Evolutionary conservation across 2,113 vertebrate genomes (phyloP), one percentile per base, ranked within the genome.

Genomic region (Megaptera novaeangliae): DNA sequence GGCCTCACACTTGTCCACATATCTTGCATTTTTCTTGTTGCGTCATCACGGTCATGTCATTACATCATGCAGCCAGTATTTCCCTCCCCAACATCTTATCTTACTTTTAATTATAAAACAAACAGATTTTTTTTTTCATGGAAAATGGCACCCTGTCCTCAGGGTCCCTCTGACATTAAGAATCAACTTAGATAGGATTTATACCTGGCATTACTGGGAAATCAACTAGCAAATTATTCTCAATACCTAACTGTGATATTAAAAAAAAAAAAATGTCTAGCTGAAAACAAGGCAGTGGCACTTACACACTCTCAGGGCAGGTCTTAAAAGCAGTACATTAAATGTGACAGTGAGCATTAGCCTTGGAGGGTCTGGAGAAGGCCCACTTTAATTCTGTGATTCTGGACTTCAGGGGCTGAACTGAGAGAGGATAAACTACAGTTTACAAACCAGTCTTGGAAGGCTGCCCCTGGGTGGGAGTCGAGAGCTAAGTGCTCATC

Each of bases 61-160:
- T 10, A 39, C 3, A 44, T 41, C 46, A 63, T 27, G 2, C 0
- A 31, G 49, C n/a, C 57, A 94, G 25, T 52, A 88, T 77, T 46
- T 55, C 74, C 57, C 64, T 86, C n/a, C 27, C 36, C 25, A 27
- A 75, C 2, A 68, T 20, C 55, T 93, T 68, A 85, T 66, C 49
- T 96, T 59, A 55, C 31, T 36, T 83, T 96, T 68, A 90, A 74
- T 18, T 90, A 90, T 36, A 66, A 95, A 85, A 82, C 55, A 72
- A 55, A 52, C 4, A n/a, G 23, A 44, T 49, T 25, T 77, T 18
- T 86, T 57, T 63, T 34, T 57, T 34, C n/a, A 93, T 6, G 9
- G 61, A 72, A 96, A 82, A 89, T 15, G 13, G 31, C 29, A 91
- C 25, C 66, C 49, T 82, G 31, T 66, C 46, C 36, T 61, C 66